Evolutionary conservation across 2,797 vertebrate species (phyloP).

Genomic region (Nyctibius grandis): DNA sequence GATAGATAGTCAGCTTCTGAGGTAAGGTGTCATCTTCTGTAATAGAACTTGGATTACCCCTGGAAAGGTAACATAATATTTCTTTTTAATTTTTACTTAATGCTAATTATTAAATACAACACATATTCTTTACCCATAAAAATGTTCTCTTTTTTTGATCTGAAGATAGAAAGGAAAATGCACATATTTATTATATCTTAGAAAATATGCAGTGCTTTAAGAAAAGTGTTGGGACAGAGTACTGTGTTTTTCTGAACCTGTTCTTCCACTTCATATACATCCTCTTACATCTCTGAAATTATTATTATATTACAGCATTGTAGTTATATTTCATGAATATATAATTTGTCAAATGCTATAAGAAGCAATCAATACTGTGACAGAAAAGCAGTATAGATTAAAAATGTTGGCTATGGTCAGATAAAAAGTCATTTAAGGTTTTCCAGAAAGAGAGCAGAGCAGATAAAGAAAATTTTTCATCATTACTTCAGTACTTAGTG

Average conservation of each 20-base stretch:
- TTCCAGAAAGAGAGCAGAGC: neutral
- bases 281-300: neutral
- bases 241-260: neutral
- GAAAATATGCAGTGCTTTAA: neutral
- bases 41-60: neutral
- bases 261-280: neutral
- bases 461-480: neutral
- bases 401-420: neutral
- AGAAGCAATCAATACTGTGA: neutral
- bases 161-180: neutral
- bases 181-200: neutral
- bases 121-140: neutral
- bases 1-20: neutral
- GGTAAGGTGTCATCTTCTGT: neutral
- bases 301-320: neutral
- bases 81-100: neutral
- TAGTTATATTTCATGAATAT: neutral
- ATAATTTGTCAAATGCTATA: neutral
- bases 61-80: neutral
- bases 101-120: neutral
- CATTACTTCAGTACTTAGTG: neutral
- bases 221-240: neutral
- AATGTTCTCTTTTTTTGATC: neutral
- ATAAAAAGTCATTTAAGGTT: neutral
- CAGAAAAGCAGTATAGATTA: neutral